A percentile compares a stretch with the other conserved stretches of the same genome.
These are phyloP conservation scores for Heliconius cydno DNA, from an alignment of 2,888 invertebrate species.

Conservation along the genomic window DNA sequence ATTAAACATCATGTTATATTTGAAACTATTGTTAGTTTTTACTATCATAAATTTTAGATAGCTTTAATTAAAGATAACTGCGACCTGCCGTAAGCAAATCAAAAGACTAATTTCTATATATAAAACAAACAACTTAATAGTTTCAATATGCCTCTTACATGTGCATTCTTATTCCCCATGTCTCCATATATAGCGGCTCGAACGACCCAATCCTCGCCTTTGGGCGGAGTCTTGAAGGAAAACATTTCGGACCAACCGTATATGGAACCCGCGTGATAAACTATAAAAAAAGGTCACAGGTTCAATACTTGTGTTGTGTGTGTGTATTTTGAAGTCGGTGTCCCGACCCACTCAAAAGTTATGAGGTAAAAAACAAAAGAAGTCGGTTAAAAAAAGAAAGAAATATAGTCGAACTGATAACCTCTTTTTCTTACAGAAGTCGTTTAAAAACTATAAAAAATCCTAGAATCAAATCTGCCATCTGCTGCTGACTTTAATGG, in stretches of 20 bases:
- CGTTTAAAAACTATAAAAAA: too few relatives aligned
- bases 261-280: conserved; percentile 91
- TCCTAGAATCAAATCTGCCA: too few relatives aligned
- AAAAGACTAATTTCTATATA: neutral
- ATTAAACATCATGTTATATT: neutral
- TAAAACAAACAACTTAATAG: neutral
- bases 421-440: too few relatives aligned
- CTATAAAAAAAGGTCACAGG: conserved; percentile 67
- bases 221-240: conserved; percentile 89
- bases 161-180: conserved; percentile 96
- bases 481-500: too few relatives aligned
- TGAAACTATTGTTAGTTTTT: too few relatives aligned
- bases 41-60: too few relatives aligned
- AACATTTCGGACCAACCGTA: conserved; percentile 93
- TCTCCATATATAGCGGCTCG: conserved; percentile 95
- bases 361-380: too few relatives aligned
- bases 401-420: too few relatives aligned
- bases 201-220: conserved; percentile 89
- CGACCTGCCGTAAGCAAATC: neutral
- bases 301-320: neutral
- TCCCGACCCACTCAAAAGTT: too few relatives aligned
- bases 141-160: conserved; percentile 64
- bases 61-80: too few relatives aligned
- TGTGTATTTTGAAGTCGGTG: too few relatives aligned
- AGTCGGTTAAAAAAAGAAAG: too few relatives aligned